phyloP scores from a whole-genome alignment of 2,888 invertebrate genomes.

The Notodonta ziczac region DNA sequence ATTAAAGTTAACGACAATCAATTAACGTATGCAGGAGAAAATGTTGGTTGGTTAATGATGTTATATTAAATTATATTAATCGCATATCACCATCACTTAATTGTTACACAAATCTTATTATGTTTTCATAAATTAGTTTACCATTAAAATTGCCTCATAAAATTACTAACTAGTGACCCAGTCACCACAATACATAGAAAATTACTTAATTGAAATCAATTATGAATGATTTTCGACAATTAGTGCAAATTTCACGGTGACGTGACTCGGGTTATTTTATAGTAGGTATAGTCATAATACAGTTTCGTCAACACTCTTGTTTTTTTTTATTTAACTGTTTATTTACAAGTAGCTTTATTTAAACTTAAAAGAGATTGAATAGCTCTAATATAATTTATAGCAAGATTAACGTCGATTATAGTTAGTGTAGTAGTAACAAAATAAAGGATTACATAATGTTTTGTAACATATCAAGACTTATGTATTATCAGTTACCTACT shows the following conservation, averaged over 20 bases:
- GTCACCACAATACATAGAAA: slow-evolving; percentile 13
- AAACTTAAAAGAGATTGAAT: too few species aligned
- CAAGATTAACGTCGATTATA: too few species aligned
- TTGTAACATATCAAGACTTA: slow-evolving; percentile 17
- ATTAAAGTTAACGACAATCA: too few species aligned
- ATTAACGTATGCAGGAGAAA: too few species aligned
- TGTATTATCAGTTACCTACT: slow-evolving; percentile 27
- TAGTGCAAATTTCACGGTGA: neutral
- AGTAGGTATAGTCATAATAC: neutral
- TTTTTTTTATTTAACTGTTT: too few species aligned
- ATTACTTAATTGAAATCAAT: slow-evolving; percentile 13
- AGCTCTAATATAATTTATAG: too few species aligned
- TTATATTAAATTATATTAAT: too few species aligned
- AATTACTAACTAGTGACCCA: neutral
- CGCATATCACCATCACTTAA: too few species aligned
- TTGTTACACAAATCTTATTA: too few species aligned
- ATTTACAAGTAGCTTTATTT: too few species aligned
- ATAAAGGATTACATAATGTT: slow-evolving; percentile 18
- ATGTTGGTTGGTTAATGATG: too few species aligned
- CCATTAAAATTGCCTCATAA: neutral
- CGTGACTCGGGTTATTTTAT: neutral
- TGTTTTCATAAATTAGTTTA: neutral
- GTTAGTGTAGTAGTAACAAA: neutral
- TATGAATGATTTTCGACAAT: slow-evolving; percentile 11
- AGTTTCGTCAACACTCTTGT: too few species aligned